Percentiles rank a stretch among this genome's conserved stretches.
These are phyloP conservation scores for Drosophila ercepeae DNA, from an alignment of 1,140 invertebrate species.

Conservation along the genomic window DNA sequence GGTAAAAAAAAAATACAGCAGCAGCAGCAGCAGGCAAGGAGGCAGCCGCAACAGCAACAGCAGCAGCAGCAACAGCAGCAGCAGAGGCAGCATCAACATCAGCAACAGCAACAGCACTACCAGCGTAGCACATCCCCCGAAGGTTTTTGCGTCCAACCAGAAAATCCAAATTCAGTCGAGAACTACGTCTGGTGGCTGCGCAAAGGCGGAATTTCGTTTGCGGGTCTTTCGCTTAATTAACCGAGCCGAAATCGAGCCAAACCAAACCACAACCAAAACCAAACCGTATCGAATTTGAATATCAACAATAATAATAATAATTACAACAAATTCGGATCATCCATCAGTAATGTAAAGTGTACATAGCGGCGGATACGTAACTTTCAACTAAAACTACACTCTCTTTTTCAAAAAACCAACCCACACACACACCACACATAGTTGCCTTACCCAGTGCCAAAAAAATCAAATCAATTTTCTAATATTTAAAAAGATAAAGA, in stretches of 20 bases:
- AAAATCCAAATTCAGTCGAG: conserved; percentile 83
- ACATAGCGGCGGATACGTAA: conserved; percentile 45
- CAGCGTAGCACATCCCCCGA: conserved; percentile 81
- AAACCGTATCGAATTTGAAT: conserved; percentile 26
- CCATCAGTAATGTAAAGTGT: conserved; percentile 24
- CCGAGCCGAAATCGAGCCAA: conserved; percentile 52
- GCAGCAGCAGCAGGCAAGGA: conserved; percentile 24
- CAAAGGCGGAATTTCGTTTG: conserved; percentile 81
- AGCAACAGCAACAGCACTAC: conserved; percentile 45
- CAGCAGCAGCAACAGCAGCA: conserved; percentile 16
- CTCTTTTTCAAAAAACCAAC: too few species aligned
- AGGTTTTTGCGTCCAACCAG: conserved; percentile 83
- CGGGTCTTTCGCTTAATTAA: conserved; percentile 72
- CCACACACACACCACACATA: conserved; percentile 32
- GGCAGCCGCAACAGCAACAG: conserved; percentile 34
- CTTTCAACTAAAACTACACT: conserved; percentile 12
- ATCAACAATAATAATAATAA: conserved; percentile 16
- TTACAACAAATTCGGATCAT: conserved; percentile 5
- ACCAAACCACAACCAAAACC: conserved; percentile 16
- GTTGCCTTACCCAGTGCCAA: conserved; percentile 82
- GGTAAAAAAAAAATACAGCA: conserved; percentile 22
- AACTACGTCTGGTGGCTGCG: conserved; percentile 83
- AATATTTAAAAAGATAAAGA: conserved; percentile 5
- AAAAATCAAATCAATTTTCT: conserved; percentile 42
- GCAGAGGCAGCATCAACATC: conserved; percentile 20